These are phyloP conservation scores for Anarhynchus alexandrinus DNA, from an alignment of 2,113 vertebrate species.

Conservation along the genomic window DNA sequence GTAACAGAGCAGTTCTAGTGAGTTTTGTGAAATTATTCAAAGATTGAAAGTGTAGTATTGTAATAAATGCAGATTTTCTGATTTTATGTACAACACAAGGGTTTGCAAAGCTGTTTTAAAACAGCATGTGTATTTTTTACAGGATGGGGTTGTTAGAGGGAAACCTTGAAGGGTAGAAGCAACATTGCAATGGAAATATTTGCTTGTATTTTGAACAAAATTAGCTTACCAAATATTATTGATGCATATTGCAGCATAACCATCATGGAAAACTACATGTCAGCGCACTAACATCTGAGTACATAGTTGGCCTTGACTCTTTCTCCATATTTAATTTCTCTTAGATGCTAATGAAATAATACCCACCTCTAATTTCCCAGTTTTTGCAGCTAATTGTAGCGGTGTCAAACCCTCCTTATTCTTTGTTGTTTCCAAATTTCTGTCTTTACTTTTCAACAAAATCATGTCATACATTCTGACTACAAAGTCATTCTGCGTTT, in stretches of 20 bases:
- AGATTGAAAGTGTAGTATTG: not conserved
- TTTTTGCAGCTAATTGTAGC: constrained; percentile 78
- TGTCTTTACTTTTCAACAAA: constrained; percentile 69
- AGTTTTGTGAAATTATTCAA: not conserved
- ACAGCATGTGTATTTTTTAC: not conserved
- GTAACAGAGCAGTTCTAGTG: not conserved
- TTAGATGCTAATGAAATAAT: not conserved
- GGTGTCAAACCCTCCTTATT: constrained; percentile 77
- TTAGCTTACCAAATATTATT: not conserved
- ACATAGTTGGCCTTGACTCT: not conserved
- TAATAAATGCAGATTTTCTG: not conserved
- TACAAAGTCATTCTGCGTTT: constrained; percentile 79
- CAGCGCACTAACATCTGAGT: not conserved
- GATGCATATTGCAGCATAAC: not conserved
- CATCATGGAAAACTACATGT: not conserved
- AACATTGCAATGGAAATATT: not conserved
- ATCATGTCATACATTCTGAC: constrained; percentile 80
- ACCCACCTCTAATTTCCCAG: constrained; percentile 79
- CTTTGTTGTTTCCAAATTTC: constrained; percentile 71
- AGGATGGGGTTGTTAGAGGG: not conserved
- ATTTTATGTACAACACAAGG: not conserved
- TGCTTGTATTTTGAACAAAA: not conserved
- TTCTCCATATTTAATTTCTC: not conserved
- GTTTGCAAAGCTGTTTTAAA: not conserved
- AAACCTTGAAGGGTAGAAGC: not conserved